phyloP scores from a whole-genome alignment of 1,140 invertebrate genomes.

The Batillaria attramentaria region DNA sequence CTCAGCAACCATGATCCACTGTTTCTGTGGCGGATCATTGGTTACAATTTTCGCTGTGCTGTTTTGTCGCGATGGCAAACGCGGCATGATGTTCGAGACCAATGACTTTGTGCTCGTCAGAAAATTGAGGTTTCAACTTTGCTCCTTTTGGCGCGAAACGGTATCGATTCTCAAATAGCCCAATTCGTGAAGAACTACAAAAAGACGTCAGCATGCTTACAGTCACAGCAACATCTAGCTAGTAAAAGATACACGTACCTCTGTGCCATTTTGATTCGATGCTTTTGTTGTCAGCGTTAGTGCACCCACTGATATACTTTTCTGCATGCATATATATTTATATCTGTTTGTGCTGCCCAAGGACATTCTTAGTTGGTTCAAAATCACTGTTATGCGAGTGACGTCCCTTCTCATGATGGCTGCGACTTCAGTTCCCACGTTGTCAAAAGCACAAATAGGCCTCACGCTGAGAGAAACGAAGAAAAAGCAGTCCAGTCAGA shows the following conservation, averaged over 20 bases:
- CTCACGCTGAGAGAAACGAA: not conserved
- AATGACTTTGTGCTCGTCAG: not conserved
- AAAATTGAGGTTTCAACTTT: not conserved
- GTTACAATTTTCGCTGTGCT: not conserved
- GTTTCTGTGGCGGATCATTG: not conserved
- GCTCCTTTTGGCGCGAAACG: not conserved
- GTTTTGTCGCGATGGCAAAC: not conserved
- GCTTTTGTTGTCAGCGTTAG: no score
- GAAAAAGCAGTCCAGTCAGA: not conserved
- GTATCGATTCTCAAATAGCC: not conserved
- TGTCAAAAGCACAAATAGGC: not conserved
- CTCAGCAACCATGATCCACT: slow-evolving; percentile 13
- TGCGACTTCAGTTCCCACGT: not conserved
- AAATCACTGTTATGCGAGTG: not conserved
- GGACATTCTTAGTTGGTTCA: not conserved
- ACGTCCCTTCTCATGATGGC: slow-evolving; percentile 1
- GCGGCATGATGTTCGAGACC: not conserved
- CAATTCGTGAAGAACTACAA: not conserved
- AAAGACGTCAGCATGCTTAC: not conserved
- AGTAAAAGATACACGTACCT: not conserved
- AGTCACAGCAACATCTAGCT: not conserved
- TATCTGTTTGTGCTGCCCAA: not conserved
- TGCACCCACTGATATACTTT: not conserved
- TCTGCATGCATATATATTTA: not conserved
- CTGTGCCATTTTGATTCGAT: not conserved